These are phyloP conservation scores for Amyelois transitella DNA, from an alignment of 1,140 invertebrate species.

Conservation along the genomic window DNA sequence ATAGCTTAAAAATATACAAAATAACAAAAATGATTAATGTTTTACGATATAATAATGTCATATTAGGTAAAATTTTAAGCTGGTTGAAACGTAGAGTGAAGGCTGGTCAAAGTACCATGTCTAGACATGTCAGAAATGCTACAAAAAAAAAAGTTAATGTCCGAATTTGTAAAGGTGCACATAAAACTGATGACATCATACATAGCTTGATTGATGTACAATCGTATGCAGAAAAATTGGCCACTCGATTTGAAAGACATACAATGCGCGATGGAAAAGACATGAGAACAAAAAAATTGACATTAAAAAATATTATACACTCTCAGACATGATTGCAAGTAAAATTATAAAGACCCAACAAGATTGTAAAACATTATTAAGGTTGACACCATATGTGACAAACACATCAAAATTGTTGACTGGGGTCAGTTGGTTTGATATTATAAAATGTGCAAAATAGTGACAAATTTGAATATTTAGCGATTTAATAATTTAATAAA, in stretches of 20 bases:
- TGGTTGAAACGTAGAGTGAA: slow-evolving; percentile 41
- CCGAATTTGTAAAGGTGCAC: slow-evolving; percentile 3
- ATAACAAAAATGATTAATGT: slow-evolving; percentile 60
- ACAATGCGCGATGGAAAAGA: not conserved
- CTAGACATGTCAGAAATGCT: slow-evolving; percentile 31
- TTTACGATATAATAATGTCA: slow-evolving; percentile 27
- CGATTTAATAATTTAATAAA: no score
- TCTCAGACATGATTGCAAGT: not conserved
- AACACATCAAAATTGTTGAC: no score
- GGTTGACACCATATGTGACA: slow-evolving; percentile 7
- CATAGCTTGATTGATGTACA: slow-evolving; percentile 38
- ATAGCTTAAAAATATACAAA: slow-evolving; percentile 19
- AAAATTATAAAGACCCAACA: not conserved
- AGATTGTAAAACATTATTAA: slow-evolving; percentile 13
- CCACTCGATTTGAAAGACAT: not conserved
- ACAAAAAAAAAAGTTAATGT: slow-evolving; percentile 10
- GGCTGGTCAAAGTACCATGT: slow-evolving; percentile 41
- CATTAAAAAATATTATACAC: not conserved
- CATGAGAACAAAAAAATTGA: not conserved
- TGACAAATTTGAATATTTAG: no score
- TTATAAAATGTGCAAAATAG: no score
- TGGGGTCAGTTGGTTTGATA: no score
- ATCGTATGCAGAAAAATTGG: slow-evolving; percentile 6
- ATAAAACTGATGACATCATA: slow-evolving; percentile 43
- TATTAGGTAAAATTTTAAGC: slow-evolving; percentile 42